Evolutionary conservation across 2,113 vertebrate genomes (phyloP), one percentile per base, ranked within the genome.

Genomic region (Grus americana): DNA sequence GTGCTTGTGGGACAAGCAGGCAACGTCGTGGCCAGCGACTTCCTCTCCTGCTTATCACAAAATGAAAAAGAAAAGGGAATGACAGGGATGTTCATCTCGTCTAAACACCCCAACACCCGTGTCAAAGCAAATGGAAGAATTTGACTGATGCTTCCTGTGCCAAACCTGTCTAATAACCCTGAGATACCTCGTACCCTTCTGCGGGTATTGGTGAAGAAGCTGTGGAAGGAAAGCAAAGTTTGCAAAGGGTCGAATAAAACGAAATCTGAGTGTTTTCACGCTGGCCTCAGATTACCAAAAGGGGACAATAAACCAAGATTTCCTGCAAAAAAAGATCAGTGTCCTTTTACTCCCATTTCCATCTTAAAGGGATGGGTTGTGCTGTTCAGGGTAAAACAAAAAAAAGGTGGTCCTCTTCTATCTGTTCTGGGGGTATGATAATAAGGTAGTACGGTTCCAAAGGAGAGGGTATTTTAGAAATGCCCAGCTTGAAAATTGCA

Each of bases 101-200:
- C 38, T 78, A 4, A 93, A 38, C 70, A 14, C 34, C 14, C 47
- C 40, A 3, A 47, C 86, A 3, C 38, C 7, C 79, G 11, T 83
- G 82, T 88, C 86, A 79, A 63, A 79, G 82, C 88, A 82, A 62
- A 93, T 88, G 93, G 90, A 90, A 94, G 68, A 49, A 75, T 82
- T 63, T 79, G 79, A 85, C 52, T 65, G 92, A 50, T 36, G 4
- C 66, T 91, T 75, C 79, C 82, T 93, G 95, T 6, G 3, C 71
- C 88, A 75, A 59, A 38, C 29, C 23, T 5, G 8, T n/a, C 17
- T 63, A 5, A 30, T 58, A 36, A 79, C 20, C 24, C 40, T 5
- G 23, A 82, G 58, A 19, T 68, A 12, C 55, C 32, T 62, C 7
- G 1, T 47, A 34, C 27, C 24, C 68, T 78, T 47, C 73, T 79